A percentile compares a stretch with the other conserved stretches of the same genome.
Conservation (phyloP, 2,113 vertebrate species). For the Melanostigma gelatinosum region DNA sequence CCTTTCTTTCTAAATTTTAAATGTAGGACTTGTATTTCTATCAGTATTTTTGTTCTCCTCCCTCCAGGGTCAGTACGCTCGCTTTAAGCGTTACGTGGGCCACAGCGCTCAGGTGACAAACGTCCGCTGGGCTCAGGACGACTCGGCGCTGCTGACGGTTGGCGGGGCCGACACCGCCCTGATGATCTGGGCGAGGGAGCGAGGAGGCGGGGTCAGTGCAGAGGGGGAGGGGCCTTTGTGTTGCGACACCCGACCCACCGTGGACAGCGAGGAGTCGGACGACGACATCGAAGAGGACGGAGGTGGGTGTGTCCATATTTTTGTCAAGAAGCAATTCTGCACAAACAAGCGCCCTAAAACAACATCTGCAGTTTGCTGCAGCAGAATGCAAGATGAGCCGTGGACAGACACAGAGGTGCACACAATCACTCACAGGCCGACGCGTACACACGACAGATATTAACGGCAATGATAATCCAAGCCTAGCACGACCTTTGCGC, state of each 20-base stretch:
- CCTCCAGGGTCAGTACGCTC: conserved; percentile 90
- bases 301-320: conserved; percentile 76
- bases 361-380: too few relatives aligned
- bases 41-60: neutral
- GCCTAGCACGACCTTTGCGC: neutral
- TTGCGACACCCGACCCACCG: conserved; percentile 62
- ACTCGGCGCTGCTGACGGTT: conserved; percentile 90
- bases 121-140: conserved; percentile 93
- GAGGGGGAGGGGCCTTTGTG: conserved; percentile 85
- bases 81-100: conserved; percentile 94
- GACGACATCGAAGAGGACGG: conserved; percentile 96
- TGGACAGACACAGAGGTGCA: too few relatives aligned
- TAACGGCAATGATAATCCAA: too few relatives aligned
- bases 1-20: neutral
- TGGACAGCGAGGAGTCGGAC: conserved; percentile 96
- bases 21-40: neutral
- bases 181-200: conserved; percentile 95
- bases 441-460: too few relatives aligned
- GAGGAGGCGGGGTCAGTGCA: conserved; percentile 77
- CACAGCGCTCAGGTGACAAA: conserved; percentile 96
- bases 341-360: too few relatives aligned
- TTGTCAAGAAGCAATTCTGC: neutral
- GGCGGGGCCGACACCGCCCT: conserved; percentile 94
- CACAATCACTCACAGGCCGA: too few relatives aligned
- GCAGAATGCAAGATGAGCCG: too few relatives aligned